Base-by-base conservation (phyloP, 2,888 invertebrate species). In the Galerucella calmariensis region DNA sequence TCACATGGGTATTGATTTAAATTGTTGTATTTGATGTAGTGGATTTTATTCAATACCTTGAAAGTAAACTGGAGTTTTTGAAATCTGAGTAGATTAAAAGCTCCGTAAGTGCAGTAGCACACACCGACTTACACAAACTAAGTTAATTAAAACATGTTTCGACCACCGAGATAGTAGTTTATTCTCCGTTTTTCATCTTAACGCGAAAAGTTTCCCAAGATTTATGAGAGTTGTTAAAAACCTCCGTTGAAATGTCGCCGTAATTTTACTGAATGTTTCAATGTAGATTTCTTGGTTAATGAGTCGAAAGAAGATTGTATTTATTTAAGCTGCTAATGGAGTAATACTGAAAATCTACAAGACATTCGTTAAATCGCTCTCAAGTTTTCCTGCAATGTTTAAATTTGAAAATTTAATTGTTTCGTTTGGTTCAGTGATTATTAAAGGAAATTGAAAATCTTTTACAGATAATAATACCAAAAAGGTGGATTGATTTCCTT, bases 141-240 rank as follows among this genome's bases (percentile, higher is more conserved):
- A 71, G 56, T 71, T 71, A 71, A 71, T 71, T 71, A 71, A 62
- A 65, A 51, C 63, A 46, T 56, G 71, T 71, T 71, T 61, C 41
- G 71, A 56, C 71, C 12, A 44, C 44, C n/a, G 24, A 41, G 71
- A 71, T 71, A 71, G 41, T 56, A 71, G 65, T 65, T 63, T 71
- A 65, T 71, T 65, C 44, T 56, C 71, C 71, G 65, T 53, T 71
- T 71, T 65, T 71, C 56, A 71, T 71, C 65, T 56, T 65, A 65
- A 71, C 44, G 71, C 71, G 65, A 71, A 65, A 71, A 71, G 44
- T 71, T 71, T 44, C 51, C 12, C 9, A 65, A 71, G 65, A 71
- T 71, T 65, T 65, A 71, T 65, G 24, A 65, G 63, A 56, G 56
- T 44, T 27, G 56, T 71, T 71, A 56, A 71, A 71, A 71, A 65